Evolutionary conservation across 2,797 vertebrate genomes (phyloP).

Genomic region (Eulemur rubriventer): DNA sequence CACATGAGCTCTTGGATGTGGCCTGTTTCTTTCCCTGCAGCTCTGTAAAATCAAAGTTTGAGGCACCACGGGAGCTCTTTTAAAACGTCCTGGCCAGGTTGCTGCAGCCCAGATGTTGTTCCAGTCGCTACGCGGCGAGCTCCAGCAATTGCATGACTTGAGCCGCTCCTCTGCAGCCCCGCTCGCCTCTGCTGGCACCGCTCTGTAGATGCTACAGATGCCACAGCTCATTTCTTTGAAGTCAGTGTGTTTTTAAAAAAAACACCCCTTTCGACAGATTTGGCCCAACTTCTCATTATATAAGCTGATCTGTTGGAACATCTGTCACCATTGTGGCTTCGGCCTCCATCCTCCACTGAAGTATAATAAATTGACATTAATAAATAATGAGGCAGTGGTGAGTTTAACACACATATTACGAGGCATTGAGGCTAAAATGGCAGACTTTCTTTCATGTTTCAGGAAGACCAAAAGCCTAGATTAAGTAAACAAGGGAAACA

Average conservation of each 20-base stretch:
- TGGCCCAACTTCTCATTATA: constrained; percentile 84
- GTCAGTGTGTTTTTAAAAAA: constrained; percentile 82
- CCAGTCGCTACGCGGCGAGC: constrained; percentile 79
- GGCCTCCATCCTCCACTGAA: constrained; percentile 75
- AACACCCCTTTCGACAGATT: constrained; percentile 83
- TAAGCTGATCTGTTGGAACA: constrained; percentile 82
- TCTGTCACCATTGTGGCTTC: constrained; percentile 81
- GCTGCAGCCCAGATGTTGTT: constrained; percentile 87
- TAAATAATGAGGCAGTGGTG: constrained; percentile 78
- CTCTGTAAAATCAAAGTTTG: constrained; percentile 88
- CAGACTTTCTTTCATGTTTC: constrained; percentile 74
- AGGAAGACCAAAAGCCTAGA: constrained; percentile 63
- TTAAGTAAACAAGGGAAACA: constrained; percentile 62
- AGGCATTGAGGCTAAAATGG: constrained; percentile 64
- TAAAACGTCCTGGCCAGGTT: constrained; percentile 84
- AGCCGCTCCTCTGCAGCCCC: constrained; percentile 76
- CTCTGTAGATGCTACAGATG: constrained; percentile 86
- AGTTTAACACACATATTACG: constrained; percentile 59
- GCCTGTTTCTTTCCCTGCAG: constrained; percentile 83
- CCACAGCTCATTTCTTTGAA: constrained; percentile 88
- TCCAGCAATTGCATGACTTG: constrained; percentile 80
- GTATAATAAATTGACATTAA: constrained; percentile 77
- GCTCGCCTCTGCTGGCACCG: constrained; percentile 81
- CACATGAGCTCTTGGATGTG: constrained; percentile 80
- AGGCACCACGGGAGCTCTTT: constrained; percentile 86